Evolutionary conservation across 2,113 vertebrate species (phyloP).

Genomic region (Rhabdornis inornatus): DNA sequence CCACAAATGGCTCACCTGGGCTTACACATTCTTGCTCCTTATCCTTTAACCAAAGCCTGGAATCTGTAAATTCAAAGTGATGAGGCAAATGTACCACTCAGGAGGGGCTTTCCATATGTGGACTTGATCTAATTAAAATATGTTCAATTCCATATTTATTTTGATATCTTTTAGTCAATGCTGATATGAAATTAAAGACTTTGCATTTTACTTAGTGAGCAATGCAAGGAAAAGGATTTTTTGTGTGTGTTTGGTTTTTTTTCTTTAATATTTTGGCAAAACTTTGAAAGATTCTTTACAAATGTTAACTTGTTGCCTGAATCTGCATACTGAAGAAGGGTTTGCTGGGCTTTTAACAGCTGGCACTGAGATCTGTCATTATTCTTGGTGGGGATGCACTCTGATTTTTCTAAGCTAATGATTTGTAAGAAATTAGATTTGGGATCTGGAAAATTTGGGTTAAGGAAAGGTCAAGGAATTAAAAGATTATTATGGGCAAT

Average conservation of each 20-base stretch:
- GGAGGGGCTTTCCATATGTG: background rate
- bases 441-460: conserved; percentile 26
- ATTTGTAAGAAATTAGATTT: conserved; percentile 48
- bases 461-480: conserved; percentile 42
- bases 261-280: background rate
- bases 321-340: background rate
- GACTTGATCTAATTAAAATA: background rate
- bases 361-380: background rate
- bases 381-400: background rate
- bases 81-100: background rate
- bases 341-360: background rate
- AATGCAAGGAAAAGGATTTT: background rate
- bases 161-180: background rate
- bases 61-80: background rate
- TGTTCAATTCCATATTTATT: background rate
- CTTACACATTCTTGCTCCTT: background rate
- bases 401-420: background rate
- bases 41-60: background rate
- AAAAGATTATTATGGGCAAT: conserved; percentile 19
- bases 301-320: background rate
- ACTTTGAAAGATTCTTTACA: background rate
- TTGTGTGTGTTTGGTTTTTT: rapidly evolving
- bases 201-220: background rate
- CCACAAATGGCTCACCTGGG: background rate
- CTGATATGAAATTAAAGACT: background rate